phyloP scores from a whole-genome alignment of 2,113 vertebrate genomes.

The Vidua macroura region DNA sequence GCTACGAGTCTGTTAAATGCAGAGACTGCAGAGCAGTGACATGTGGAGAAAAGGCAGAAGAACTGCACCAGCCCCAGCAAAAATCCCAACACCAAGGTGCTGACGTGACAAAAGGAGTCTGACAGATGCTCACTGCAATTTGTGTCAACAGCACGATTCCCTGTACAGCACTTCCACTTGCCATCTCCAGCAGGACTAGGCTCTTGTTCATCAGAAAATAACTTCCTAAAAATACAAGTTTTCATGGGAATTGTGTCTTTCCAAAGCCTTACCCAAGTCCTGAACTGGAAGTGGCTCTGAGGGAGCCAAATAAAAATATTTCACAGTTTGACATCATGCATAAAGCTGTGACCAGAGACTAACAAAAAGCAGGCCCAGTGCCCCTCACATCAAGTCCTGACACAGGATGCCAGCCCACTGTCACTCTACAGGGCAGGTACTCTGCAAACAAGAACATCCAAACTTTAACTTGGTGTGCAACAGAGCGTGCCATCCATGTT shows the following conservation, averaged over 20 bases:
- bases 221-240: background rate
- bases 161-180: background rate
- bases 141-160: background rate
- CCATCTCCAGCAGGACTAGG: background rate
- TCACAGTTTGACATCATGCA: background rate
- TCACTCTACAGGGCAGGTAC: background rate
- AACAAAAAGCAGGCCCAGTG: background rate
- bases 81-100: background rate
- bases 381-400: background rate
- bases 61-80: background rate
- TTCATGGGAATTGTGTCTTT: background rate
- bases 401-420: background rate
- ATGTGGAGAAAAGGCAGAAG: background rate
- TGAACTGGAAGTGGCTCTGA: background rate
- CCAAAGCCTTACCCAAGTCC: background rate
- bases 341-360: background rate
- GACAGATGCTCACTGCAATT: accelerated
- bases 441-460: background rate
- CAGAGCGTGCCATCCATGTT: background rate
- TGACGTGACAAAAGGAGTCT: background rate
- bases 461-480: background rate
- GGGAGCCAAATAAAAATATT: background rate
- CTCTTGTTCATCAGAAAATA: background rate
- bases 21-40: background rate
- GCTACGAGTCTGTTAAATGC: background rate